Conservation (phyloP, 2,113 vertebrate genomes). For the Ploceus nigricollis region DNA sequence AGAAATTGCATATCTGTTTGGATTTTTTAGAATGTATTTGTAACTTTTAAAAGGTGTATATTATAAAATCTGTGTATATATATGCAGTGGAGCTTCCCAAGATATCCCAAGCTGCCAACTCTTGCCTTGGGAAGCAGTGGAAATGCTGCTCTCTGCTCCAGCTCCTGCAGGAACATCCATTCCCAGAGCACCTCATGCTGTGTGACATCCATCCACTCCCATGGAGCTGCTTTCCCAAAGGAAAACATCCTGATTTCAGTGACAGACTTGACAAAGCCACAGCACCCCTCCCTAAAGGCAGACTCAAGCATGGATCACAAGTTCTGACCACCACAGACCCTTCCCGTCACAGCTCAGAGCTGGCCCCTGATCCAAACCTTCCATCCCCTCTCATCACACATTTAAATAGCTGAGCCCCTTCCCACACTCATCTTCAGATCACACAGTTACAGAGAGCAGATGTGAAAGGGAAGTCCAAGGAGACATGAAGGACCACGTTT, state of each 20-base stretch:
- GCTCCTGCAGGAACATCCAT: fast-evolving
- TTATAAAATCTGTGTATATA: background rate
- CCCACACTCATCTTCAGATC: fast-evolving
- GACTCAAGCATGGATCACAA: fast-evolving
- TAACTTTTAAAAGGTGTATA: background rate
- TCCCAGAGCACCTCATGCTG: background rate
- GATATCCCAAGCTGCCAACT: fast-evolving
- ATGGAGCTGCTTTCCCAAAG: background rate
- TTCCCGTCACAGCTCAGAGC: background rate
- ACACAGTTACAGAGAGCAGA: fast-evolving
- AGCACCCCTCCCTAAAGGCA: background rate
- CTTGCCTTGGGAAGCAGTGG: background rate
- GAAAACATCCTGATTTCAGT: fast-evolving
- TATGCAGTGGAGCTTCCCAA: background rate
- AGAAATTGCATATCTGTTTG: background rate
- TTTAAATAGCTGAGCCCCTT: background rate
- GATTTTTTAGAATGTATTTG: background rate
- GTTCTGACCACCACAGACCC: background rate
- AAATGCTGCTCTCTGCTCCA: background rate
- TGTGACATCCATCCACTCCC: background rate
- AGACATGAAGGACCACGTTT: fast-evolving
- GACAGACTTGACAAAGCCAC: background rate
- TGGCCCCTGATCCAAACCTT: fast-evolving
- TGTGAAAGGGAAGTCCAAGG: background rate
- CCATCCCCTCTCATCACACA: fast-evolving